Evolutionary conservation across 2,797 vertebrate species (phyloP), one percentile per base, ranked within the genome.

Genomic region (Glossophaga mutica): DNA sequence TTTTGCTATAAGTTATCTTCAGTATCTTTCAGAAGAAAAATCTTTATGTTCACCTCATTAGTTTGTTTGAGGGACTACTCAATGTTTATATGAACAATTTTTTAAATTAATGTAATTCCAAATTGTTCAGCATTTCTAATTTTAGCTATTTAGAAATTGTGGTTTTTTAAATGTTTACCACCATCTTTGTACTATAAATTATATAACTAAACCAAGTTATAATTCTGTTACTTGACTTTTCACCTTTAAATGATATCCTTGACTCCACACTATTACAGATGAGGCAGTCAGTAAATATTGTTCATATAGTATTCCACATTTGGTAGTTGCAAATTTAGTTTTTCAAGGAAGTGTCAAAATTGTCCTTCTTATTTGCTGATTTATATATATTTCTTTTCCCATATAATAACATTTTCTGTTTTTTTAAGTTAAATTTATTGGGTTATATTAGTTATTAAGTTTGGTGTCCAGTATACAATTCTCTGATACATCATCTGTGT

Each of bases 1-100:
- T 68, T 86, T 97, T 84, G 29, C 9, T 12, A 26, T 86, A 97
- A 65, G 19, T 48, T 48, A 88, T 79, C 65, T 87, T 65, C 57
- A 95, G 26, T 52, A 73, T 15, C 12, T 55, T 24, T 90, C 24
- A 50, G 22, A 37, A 88, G 29, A 84, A 87, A 32, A 16, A 18
- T 89, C 44, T 67, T 24, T 77, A 32, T 65, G 21, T 71, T 93
- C 26, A 46, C 6, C 12, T 94, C 39, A 91, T 34, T 57, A 82
- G 73, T 92, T 55, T 71, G 9, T 44, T 68, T 48, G 62, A 76
- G 88, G 12, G 1, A 5, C 14, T 77, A 76, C 19, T 77, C 32
- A 77, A 11, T 19, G 78, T 95, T 91, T 42, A 88, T 29, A 39
- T 16, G 52, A 32, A 84, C 11, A 42, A 37, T 89, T 91, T 94